Evolutionary conservation across 2,888 invertebrate genomes (phyloP), one percentile per base, ranked within the genome.

Genomic region (Antheraea yamamai): DNA sequence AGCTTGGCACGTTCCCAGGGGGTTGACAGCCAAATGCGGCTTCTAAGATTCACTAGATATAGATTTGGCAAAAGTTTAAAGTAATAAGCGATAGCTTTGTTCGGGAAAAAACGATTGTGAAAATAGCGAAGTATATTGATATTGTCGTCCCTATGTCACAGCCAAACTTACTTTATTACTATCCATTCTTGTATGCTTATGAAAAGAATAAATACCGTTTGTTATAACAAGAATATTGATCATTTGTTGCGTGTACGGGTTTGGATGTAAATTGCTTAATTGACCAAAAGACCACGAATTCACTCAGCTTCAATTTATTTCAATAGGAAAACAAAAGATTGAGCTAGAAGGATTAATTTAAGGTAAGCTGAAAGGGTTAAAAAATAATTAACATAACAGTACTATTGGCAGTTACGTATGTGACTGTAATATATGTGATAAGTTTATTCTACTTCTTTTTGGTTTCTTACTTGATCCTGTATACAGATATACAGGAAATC

Each of bases 1-100:
- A 76, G 81, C 82, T 89, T 91, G 91, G 91, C 90, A 78, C 75
- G 55, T 80, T 80, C 86, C 89, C 90, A 88, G 87, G 77, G 75
- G 75, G 80, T 82, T 84, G 86, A 84, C 86, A 85, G 85, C 84
- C 84, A 86, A 87, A 84, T 84, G 84, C 84, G 81, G 79, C 78
- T 79, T 79, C 79, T 78, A 79, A 81, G 75, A 84, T 82, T 80
- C 77, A 74, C 70, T 70, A 77, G 81, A 81, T 81, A 79, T 78
- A 78, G 78, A 72, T 81, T 80, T 82, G 81, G 78, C 76, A 77
- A 81, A 85, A 84, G 80, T 81, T 80, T 79, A 81, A 82, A 83
- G 76, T 76, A 73, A 77, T 74, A 73, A 75, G 73, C 77, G 64
- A 39, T 71, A 72, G 75, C 74, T 73, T 75, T 71, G 10, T 47